Evolutionary conservation across 1,140 invertebrate genomes (phyloP), one percentile per base, ranked within the genome.

Genomic region (Battus philenor): DNA sequence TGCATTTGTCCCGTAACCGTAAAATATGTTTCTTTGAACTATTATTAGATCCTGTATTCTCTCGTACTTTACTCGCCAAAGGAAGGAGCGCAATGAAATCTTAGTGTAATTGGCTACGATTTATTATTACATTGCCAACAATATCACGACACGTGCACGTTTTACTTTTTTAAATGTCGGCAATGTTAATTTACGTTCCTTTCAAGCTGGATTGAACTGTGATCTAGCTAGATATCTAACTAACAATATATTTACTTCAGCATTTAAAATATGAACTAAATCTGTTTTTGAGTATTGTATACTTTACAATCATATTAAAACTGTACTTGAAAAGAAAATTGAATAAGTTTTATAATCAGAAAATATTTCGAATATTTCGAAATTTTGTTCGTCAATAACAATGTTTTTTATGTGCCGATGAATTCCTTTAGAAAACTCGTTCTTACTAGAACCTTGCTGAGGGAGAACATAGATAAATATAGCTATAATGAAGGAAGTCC

Each of bases 21-120:
- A 45, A 41, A 54, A 46, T 49, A 49, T 54, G 32, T 16, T 33
- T 38, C 36, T 46, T 54, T 54, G 32, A 39, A 45, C 44, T 47
- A 54, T 51, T 51, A 49, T 47, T 50, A 53, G 47, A 47, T 10
- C 34, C 12, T 36, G 22, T 41, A 44, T 39, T 31, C 41, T 22
- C 20, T 49, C 26, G 33, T 32, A 15, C 43, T 22, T 26, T 27
- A 27, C 15, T n/a, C 30, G 30, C 8, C 4, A 12, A 15, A 41
- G 38, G 26, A 41, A 41, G 26, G 11, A 1, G 22, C 4, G 20
- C 20, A 39, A 39, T 41, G 38, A 41, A 41, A 41, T 41, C 38
- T 27, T 16, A 15, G 24, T 17, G 13, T 30, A 41, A 41, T 41
- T 41, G 26, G 38, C 38, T 29, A 29, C 26, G 16, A 41, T 41